These are phyloP conservation scores for Danaus chrysippus DNA, from an alignment of 2,888 invertebrate species.

Conservation along the genomic window DNA sequence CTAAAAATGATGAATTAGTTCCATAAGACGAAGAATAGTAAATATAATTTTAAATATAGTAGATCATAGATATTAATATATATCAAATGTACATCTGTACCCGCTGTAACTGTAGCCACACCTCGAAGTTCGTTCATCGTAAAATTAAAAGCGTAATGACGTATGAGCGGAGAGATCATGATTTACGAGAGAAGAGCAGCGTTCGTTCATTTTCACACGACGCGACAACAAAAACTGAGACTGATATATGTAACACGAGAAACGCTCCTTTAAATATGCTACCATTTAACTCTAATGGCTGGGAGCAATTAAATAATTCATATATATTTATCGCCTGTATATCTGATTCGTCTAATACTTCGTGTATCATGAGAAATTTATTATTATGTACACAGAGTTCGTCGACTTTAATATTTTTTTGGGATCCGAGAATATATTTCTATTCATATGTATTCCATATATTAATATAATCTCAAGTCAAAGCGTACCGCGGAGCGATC, in stretches of 20 bases:
- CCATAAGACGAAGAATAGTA: background rate
- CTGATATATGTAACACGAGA: conserved; percentile 23
- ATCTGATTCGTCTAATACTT: background rate
- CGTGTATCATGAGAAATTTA: too few species aligned
- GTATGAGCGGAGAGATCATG: conserved; percentile 27
- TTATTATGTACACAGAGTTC: background rate
- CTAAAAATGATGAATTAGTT: too few species aligned
- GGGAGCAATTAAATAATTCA: background rate
- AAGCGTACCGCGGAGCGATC: conserved; percentile 33
- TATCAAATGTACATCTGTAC: background rate
- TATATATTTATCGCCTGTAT: background rate
- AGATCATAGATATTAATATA: background rate
- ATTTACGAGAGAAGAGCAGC: conserved; percentile 28
- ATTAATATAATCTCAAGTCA: conserved; percentile 38
- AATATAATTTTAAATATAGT: background rate
- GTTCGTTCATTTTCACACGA: conserved; percentile 31
- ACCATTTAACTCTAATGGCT: conserved; percentile 20
- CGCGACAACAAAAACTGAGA: conserved; percentile 17
- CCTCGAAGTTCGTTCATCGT: conserved; percentile 25
- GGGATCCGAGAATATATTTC: background rate
- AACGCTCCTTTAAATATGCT: conserved; percentile 22
- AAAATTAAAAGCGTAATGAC: conserved; percentile 40
- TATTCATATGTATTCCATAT: conserved; percentile 27
- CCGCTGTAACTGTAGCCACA: conserved; percentile 14
- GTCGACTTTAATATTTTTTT: background rate